Evolutionary conservation across 2,113 vertebrate species (phyloP).

Genomic region (Todiramphus saurophagus): DNA sequence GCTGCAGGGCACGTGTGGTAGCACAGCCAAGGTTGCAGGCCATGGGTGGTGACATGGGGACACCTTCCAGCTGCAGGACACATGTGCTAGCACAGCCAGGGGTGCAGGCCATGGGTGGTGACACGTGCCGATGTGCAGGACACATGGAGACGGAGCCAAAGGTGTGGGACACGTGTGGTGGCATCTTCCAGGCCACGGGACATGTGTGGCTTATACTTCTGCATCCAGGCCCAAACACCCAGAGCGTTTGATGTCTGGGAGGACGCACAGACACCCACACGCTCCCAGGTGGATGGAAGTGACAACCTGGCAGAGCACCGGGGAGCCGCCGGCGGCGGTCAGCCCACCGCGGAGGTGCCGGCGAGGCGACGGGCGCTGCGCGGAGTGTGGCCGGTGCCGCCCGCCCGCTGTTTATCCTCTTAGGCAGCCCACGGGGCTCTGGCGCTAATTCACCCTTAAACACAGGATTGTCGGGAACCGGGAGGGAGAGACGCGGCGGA

Average conservation of each 20-base stretch:
- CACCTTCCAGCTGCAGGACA: neutral
- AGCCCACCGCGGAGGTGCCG: neutral
- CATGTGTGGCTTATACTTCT: fast-evolving
- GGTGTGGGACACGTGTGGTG: fast-evolving
- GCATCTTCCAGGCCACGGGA: neutral
- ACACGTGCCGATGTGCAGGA: neutral
- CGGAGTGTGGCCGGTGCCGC: neutral
- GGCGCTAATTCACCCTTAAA: constrained; percentile 66
- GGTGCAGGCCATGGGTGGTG: neutral
- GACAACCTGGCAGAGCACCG: neutral
- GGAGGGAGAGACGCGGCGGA: neutral
- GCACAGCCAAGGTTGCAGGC: neutral
- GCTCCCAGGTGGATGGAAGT: fast-evolving
- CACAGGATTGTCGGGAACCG: constrained; percentile 36
- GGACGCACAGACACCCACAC: neutral
- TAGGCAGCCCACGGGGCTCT: constrained; percentile 28
- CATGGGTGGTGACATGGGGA: neutral
- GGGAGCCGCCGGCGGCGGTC: fast-evolving
- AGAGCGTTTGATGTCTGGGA: fast-evolving
- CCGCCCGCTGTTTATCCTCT: constrained; percentile 23
- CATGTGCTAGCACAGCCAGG: neutral
- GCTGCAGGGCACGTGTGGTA: neutral
- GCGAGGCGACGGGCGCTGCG: fast-evolving
- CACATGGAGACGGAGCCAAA: neutral
- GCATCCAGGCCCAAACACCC: no score